These are phyloP conservation scores for Clusia tigrina DNA, from an alignment of 2,888 invertebrate species.

Conservation along the genomic window DNA sequence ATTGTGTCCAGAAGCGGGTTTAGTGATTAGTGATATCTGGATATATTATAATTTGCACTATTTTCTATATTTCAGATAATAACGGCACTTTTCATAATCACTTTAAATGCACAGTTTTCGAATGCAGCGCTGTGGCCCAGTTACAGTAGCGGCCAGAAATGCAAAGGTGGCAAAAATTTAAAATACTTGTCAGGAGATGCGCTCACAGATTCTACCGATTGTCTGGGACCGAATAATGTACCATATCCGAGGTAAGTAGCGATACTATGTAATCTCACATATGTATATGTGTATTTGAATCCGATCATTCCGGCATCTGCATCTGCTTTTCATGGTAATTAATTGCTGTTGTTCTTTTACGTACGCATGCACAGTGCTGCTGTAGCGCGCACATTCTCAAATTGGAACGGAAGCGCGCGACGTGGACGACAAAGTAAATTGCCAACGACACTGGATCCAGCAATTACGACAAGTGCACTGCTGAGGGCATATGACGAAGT, in stretches of 20 bases:
- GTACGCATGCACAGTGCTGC: conserved; percentile 69
- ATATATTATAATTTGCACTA: no score
- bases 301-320: no score
- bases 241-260: conserved; percentile 81
- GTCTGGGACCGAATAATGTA: conserved; percentile 82
- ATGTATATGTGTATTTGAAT: no score
- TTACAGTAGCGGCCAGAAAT: conserved; percentile 64
- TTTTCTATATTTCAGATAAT: conserved; percentile 48
- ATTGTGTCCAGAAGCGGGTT: no score
- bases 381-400: conserved; percentile 77
- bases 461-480: conserved; percentile 76
- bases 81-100: conserved; percentile 56
- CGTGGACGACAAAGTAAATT: conserved; percentile 72
- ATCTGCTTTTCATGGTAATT: no score
- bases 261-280: no score
- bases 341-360: no score
- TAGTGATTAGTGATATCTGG: no score
- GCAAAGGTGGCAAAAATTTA: conserved; percentile 71
- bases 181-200: conserved; percentile 92
- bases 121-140: conserved; percentile 60
- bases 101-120: conserved; percentile 49
- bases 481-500: conserved; percentile 70
- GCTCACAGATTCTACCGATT: conserved; percentile 77
- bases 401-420: conserved; percentile 74
- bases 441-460: conserved; percentile 76